Evolutionary conservation across 2,113 vertebrate genomes (phyloP).

Genomic region (Terrapene triunguis): DNA sequence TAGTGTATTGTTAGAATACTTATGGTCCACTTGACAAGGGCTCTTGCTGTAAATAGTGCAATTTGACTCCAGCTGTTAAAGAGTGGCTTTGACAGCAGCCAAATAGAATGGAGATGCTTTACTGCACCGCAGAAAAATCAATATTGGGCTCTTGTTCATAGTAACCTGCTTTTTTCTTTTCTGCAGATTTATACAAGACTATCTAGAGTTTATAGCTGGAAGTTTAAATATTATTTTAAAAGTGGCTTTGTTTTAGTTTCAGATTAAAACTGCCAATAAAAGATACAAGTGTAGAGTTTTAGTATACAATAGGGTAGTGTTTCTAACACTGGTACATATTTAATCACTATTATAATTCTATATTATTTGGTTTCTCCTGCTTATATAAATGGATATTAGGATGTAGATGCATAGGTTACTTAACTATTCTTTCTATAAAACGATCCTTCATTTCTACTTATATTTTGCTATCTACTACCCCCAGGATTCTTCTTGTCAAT

Average conservation of each 20-base stretch:
- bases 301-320: background rate
- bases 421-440: background rate
- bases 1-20: constrained; percentile 88
- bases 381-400: constrained; percentile 17
- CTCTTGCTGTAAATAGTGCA: constrained; percentile 98
- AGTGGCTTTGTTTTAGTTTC: constrained; percentile 54
- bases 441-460: background rate
- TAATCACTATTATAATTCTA: background rate
- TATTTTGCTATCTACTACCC: background rate
- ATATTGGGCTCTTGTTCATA: constrained; percentile 92
- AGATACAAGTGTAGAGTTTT: constrained; percentile 1
- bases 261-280: constrained; percentile 35
- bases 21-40: constrained; percentile 90
- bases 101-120: constrained; percentile 91
- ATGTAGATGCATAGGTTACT: background rate
- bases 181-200: constrained; percentile 81
- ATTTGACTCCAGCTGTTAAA: constrained; percentile 99
- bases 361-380: constrained; percentile 22
- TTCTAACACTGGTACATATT: background rate
- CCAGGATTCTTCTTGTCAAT: background rate
- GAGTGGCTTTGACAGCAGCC: constrained; percentile 96
- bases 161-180: constrained; percentile 90
- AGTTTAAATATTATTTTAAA: constrained; percentile 78
- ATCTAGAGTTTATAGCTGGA: constrained; percentile 77
- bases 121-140: constrained; percentile 95